Evolutionary conservation across 2,888 invertebrate genomes (phyloP), one percentile per base, ranked within the genome.

Genomic region (Meteorus cinctellus): DNA sequence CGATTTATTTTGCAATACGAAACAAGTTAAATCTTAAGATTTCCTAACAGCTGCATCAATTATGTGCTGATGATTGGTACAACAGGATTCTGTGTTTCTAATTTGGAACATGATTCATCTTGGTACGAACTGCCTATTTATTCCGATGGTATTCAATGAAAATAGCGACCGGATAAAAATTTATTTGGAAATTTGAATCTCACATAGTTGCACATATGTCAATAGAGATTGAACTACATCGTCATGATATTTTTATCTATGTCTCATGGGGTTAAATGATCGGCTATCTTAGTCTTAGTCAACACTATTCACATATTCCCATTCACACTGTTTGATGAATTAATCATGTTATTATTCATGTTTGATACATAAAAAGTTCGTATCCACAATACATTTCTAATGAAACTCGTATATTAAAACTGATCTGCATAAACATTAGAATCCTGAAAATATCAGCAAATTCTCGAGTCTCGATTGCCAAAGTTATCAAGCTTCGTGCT

Each of bases 401-500:
- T 45, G 12, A 3, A 45, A 45, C 45, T 45, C 45, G 14, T 12
- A 45, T 12, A 45, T 45, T 14, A 10, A 45, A 14, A 45, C 14
- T 14, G 2, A 3, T 10, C 4, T 48, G 48, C 4, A n/a, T 48
- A 48, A 48, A 48, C n/a, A 48, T 48, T 48, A n/a, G n/a, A 48
- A 48, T 55, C 1, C 19, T 6, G 0, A 24, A 19, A 19, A 5
- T 8, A 16, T n/a, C 48, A 48, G 2, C 6, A 8, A 0, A 55
- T 55, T 55, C 55, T 55, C n/a, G n/a, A 5, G n/a, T 55, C n/a
- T 16, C 48, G 4, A n/a, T 5, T 8, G n/a, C 79, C 73, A 27
- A 62, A 12, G 24, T 48, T 14, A 55, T 90, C 88, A 92, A 83
- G 92, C 92, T 87, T 92, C 92, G 82, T 92, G 92, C 81, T 92